Conservation (phyloP, 2,797 vertebrate species). For the Sebastes paucispinis region DNA sequence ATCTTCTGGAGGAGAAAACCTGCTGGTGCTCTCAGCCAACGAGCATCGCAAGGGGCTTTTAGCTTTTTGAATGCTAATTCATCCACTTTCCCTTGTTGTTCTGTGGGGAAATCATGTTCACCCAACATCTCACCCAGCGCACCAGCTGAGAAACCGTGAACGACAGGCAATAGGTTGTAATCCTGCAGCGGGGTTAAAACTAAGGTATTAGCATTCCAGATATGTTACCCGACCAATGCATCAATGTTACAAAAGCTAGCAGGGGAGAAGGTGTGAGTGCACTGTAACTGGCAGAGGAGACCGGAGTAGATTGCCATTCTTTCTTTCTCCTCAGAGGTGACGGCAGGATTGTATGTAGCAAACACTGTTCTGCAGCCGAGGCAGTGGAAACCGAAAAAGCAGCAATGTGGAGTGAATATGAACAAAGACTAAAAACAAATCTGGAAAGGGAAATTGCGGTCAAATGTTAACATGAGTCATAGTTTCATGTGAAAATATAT, state of each 20-base stretch:
- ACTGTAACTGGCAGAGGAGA: slow-evolving; percentile 63
- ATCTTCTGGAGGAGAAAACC: slow-evolving; percentile 66
- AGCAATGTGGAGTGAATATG: slow-evolving; percentile 70
- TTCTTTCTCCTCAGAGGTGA: slow-evolving; percentile 49
- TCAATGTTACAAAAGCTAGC: slow-evolving; percentile 74
- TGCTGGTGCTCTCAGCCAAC: slow-evolving; percentile 48
- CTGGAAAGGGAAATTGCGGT: slow-evolving; percentile 10
- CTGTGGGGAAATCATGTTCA: slow-evolving; percentile 75
- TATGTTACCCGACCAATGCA: slow-evolving; percentile 73
- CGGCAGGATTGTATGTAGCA: slow-evolving; percentile 85
- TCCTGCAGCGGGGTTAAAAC: slow-evolving; percentile 60
- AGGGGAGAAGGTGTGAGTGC: slow-evolving; percentile 53
- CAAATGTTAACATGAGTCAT: slow-evolving; percentile 38
- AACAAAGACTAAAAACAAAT: slow-evolving; percentile 46
- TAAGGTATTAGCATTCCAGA: slow-evolving; percentile 76
- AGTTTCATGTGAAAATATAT: slow-evolving; percentile 30
- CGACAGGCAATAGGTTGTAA: slow-evolving; percentile 75
- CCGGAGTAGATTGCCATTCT: slow-evolving; percentile 50
- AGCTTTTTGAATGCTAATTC: slow-evolving; percentile 78
- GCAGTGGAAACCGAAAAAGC: slow-evolving; percentile 79
- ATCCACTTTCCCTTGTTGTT: slow-evolving; percentile 69
- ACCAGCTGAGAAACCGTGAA: slow-evolving; percentile 57
- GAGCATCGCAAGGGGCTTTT: slow-evolving; percentile 69
- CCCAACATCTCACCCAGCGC: slow-evolving; percentile 55
- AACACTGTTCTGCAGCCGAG: slow-evolving; percentile 86